These are phyloP conservation scores for Doris montereyensis DNA, from an alignment of 2,888 invertebrate species.

Conservation along the genomic window DNA sequence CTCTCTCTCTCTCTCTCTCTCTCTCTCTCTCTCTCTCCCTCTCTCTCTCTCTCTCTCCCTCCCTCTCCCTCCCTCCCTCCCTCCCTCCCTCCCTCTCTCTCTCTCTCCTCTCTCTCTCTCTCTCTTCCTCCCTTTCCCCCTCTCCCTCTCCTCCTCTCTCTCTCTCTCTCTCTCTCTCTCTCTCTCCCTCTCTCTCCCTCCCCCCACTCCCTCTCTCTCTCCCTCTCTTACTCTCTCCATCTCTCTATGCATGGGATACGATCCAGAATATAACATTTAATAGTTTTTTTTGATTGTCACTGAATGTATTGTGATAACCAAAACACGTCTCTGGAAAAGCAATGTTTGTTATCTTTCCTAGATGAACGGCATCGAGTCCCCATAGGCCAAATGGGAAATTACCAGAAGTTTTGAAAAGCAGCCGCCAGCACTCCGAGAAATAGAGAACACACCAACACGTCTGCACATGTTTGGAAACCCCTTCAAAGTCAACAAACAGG, in stretches of 20 bases:
- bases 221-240: background rate
- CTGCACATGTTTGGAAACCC: slow-evolving; percentile 99
- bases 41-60: background rate
- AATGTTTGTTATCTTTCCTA: too few species aligned
- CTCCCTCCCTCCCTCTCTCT: background rate
- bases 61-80: background rate
- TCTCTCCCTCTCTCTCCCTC: background rate
- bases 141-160: background rate
- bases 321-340: too few species aligned
- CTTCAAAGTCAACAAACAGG: slow-evolving; percentile 94
- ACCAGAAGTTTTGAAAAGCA: slow-evolving; percentile 98
- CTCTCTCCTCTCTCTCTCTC: background rate
- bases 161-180: background rate
- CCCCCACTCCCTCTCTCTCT: background rate
- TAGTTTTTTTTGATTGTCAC: too few species aligned
- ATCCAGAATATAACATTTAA: too few species aligned
- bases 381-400: slow-evolving; percentile 99
- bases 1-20: background rate
- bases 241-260: too few species aligned
- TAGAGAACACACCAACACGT: slow-evolving; percentile 93
- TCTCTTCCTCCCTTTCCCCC: background rate
- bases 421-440: slow-evolving; percentile 92
- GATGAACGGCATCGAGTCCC: slow-evolving; percentile 96
- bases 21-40: background rate
- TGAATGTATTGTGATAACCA: too few species aligned